Evolutionary conservation across 2,113 vertebrate species (phyloP).

Genomic region (Candoia aspera): DNA sequence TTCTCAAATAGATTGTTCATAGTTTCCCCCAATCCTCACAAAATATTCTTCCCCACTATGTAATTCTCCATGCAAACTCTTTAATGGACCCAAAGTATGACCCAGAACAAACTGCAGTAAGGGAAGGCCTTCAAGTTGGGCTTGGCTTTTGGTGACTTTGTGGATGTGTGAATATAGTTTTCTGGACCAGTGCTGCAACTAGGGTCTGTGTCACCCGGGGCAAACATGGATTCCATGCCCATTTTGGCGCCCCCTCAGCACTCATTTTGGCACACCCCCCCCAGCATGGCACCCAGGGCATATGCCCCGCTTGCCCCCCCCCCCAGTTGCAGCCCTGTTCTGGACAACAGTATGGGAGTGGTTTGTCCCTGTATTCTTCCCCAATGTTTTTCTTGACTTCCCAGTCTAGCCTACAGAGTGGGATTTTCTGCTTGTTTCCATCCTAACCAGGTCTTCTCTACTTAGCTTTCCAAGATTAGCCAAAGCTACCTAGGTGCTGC

Average conservation of each 20-base stretch:
- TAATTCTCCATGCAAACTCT: neutral
- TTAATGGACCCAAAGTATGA: neutral
- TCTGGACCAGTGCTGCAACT: no score
- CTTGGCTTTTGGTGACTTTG: neutral
- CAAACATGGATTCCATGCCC: no score
- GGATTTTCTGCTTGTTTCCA: neutral
- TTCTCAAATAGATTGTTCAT: neutral
- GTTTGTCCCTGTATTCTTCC: neutral
- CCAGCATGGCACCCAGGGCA: no score
- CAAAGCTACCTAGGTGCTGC: neutral
- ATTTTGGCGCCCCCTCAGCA: no score
- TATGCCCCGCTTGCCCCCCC: no score
- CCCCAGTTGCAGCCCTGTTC: no score
- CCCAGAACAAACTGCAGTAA: neutral
- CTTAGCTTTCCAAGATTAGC: neutral
- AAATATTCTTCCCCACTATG: neutral
- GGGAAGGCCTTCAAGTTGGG: neutral
- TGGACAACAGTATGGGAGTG: neutral
- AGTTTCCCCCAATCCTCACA: neutral
- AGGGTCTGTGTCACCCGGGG: no score
- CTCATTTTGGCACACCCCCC: no score
- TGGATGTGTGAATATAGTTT: neutral
- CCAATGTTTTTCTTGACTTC: neutral
- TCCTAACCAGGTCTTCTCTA: neutral
- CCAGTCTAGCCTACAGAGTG: neutral